Percentiles rank a stretch among this genome's conserved stretches.
phyloP scores from a whole-genome alignment of 1,140 invertebrate genomes.

The Drosophila oshimai region DNA sequence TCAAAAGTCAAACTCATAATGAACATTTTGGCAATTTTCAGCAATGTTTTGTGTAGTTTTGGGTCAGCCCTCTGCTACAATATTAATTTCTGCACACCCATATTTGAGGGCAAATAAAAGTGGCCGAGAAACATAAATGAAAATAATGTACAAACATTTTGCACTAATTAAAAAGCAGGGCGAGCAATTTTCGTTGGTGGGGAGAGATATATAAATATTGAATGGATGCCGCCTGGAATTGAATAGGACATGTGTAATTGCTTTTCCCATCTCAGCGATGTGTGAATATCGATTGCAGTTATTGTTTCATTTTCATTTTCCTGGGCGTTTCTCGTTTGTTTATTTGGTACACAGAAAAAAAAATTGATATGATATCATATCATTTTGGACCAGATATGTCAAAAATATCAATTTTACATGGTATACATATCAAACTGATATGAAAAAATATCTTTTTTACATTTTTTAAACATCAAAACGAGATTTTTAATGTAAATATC shows the following conservation, averaged over 20 bases:
- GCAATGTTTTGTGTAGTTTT: neutral
- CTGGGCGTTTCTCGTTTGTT: conserved; percentile 19
- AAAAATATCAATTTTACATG: too few relatives aligned
- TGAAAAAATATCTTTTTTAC: too few relatives aligned
- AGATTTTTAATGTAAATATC: too few relatives aligned
- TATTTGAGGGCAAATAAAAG: conserved; percentile 65
- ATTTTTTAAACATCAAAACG: too few relatives aligned
- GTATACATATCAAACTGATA: too few relatives aligned
- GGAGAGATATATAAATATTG: conserved; percentile 46
- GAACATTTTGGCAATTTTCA: conserved; percentile 53
- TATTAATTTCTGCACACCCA: conserved; percentile 49
- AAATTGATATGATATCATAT: too few relatives aligned
- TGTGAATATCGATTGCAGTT: conserved; percentile 38
- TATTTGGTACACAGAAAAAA: too few relatives aligned
- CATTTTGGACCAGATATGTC: too few relatives aligned
- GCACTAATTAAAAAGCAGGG: conserved; percentile 68
- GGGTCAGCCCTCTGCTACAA: conserved; percentile 3
- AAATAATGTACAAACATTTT: conserved; percentile 76
- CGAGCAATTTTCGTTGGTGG: neutral
- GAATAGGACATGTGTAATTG: conserved; percentile 72
- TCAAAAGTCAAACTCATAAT: conserved; percentile 39
- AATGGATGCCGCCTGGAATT: conserved; percentile 31
- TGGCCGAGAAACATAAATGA: conserved; percentile 45
- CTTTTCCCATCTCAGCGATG: conserved; percentile 43
- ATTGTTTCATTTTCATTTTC: conserved; percentile 9